Percentiles rank a stretch among this genome's conserved stretches.
Evolutionary conservation across 2,888 invertebrate genomes (phyloP).

Genomic region (Latrodectus elegans): DNA sequence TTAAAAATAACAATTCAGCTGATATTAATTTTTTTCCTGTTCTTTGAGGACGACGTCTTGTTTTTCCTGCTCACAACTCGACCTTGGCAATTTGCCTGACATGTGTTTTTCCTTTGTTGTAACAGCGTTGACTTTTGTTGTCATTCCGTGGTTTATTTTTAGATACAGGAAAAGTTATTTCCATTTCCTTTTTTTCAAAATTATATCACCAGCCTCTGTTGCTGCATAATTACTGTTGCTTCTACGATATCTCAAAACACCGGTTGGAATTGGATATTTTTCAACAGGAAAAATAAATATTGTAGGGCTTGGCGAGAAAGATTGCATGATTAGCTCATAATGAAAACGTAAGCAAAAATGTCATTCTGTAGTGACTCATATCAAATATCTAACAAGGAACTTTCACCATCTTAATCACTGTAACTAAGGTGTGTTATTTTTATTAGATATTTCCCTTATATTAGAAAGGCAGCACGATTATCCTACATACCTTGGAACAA

Average conservation of each 20-base stretch:
- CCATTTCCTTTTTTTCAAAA: background rate
- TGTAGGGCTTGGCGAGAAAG: too few relatives aligned
- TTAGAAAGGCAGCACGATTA: too few relatives aligned
- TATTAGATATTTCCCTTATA: too few relatives aligned
- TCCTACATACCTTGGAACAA: too few relatives aligned
- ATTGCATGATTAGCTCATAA: too few relatives aligned
- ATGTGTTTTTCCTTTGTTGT: background rate
- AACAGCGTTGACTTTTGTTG: constrained; percentile 4
- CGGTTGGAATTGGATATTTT: too few relatives aligned
- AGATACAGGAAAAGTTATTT: constrained; percentile 27
- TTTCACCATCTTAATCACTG: too few relatives aligned
- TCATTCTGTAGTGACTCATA: too few relatives aligned
- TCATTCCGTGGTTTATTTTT: constrained; percentile 34
- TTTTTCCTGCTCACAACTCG: background rate
- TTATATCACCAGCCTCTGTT: background rate
- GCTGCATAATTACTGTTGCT: background rate
- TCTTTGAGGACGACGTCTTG: background rate
- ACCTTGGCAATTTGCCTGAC: background rate
- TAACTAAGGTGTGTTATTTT: too few relatives aligned
- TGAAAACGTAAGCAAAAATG: too few relatives aligned
- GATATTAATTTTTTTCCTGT: background rate
- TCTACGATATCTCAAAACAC: background rate
- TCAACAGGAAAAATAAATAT: too few relatives aligned
- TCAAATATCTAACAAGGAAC: too few relatives aligned
- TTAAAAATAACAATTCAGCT: background rate